Conservation (phyloP, 2,113 vertebrate species). For the Sminthopsis crassicaudata region DNA sequence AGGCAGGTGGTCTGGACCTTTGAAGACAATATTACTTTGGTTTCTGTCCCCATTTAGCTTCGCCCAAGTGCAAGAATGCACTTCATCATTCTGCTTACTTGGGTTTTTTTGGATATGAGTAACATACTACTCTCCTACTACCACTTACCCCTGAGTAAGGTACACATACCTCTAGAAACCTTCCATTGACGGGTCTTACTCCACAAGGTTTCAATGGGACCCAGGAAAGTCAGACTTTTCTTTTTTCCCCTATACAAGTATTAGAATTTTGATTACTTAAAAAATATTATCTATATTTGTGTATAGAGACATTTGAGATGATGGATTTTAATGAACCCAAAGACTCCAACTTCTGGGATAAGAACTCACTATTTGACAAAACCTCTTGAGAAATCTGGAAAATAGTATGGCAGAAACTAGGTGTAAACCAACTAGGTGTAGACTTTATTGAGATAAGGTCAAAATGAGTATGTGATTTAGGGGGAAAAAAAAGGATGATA, state of each 20-base stretch:
- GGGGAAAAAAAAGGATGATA: not conserved
- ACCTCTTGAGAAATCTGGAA: not conserved
- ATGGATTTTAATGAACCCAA: not conserved
- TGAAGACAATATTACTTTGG: not conserved
- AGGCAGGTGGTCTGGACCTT: not conserved
- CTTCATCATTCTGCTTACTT: not conserved
- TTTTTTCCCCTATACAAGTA: not conserved
- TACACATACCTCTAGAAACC: not conserved
- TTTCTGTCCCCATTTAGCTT: not conserved
- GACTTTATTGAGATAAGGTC: not conserved
- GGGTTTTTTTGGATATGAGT: not conserved
- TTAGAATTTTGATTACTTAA: not conserved
- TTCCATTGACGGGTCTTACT: not conserved
- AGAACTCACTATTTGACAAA: not conserved
- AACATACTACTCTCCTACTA: not conserved
- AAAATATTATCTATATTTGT: not conserved
- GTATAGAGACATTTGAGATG: not conserved
- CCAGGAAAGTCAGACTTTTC: not conserved
- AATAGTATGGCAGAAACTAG: not conserved
- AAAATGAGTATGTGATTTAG: not conserved
- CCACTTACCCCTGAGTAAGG: not conserved
- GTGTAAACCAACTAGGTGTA: too few species aligned
- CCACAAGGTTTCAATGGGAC: not conserved
- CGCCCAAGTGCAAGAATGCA: not conserved
- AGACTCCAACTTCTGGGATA: not conserved